Evolutionary conservation across 2,113 vertebrate species (phyloP).

Genomic region (Cyanocitta stelleri): DNA sequence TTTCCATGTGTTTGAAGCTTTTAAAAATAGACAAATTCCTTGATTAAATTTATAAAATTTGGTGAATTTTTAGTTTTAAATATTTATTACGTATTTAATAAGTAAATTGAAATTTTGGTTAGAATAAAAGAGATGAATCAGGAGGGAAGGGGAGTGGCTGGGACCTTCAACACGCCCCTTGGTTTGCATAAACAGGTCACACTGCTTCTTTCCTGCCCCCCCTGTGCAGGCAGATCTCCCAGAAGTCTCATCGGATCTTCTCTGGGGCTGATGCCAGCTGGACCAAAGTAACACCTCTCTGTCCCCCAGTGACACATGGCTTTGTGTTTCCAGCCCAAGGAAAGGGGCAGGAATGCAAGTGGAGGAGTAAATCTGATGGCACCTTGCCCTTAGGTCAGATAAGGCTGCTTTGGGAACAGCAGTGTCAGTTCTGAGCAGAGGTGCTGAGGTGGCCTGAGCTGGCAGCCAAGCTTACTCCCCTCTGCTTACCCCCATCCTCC

Average conservation of each 20-base stretch:
- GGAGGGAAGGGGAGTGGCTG: background rate
- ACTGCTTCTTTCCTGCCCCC: background rate
- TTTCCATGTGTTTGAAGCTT: background rate
- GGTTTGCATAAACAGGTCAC: too few species aligned
- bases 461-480: background rate
- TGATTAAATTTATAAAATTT: background rate
- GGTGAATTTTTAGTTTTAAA: background rate
- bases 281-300: background rate
- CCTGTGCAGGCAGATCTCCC: background rate
- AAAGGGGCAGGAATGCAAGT: background rate
- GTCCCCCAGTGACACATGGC: background rate
- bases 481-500: rapidly evolving
- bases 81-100: background rate
- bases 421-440: background rate
- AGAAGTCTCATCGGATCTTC: background rate
- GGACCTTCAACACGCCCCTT: background rate
- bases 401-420: background rate
- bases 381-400: background rate
- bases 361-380: background rate
- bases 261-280: background rate
- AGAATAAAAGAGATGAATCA: background rate
- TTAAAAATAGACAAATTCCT: background rate
- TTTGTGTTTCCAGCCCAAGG: background rate
- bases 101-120: background rate
- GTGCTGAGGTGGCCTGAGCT: background rate